Evolutionary conservation across 2,888 invertebrate species (phyloP), one percentile per base, ranked within the genome.

Genomic region (Melanotus villosus): DNA sequence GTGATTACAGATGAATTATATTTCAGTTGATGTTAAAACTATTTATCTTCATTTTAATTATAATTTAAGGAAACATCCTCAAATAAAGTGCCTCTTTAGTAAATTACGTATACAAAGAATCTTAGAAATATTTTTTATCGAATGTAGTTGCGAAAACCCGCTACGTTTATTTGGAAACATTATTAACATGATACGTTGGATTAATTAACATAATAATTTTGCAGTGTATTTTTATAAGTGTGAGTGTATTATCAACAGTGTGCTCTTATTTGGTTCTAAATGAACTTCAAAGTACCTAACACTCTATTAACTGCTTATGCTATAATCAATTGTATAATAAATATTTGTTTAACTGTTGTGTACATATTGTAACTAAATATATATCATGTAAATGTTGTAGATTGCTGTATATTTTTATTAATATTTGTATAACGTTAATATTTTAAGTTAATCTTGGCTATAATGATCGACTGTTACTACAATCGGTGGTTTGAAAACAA

Each of bases 1-100:
- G 80, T 80, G 80, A 80, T 80, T 69, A 72, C 68, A 68, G 38
- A 63, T 26, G 50, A 62, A 26, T 26, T 26, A 26, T 63, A 50
- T 58, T 57, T 63, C 64, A 64, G 58, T 68, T 54, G 34, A 63
- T 58, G 50, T 64, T 68, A 26, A 26, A 58, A 38, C 9, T 58
- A 34, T 57, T 36, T 65, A 41, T 58, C 41, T 34, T 65, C 38
- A 47, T 65, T 58, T 65, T 54, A 34, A 65, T 34, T 47, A 16
- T 19, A 9, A 18, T 56, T 36, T 57, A 57, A 30, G 43, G 14
- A 19, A 14, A 50, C 10, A 21, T 59, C 58, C 50, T 57, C 36
- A 32, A 26, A 26, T 26, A 26, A 65, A 65, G 65, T 65, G 65
- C 65, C 65, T 65, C 38, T 65, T 58, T 58, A 58, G 21, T 65